Conservation (phyloP, 2,888 invertebrate species). For the Dolichomitus sp. region DNA sequence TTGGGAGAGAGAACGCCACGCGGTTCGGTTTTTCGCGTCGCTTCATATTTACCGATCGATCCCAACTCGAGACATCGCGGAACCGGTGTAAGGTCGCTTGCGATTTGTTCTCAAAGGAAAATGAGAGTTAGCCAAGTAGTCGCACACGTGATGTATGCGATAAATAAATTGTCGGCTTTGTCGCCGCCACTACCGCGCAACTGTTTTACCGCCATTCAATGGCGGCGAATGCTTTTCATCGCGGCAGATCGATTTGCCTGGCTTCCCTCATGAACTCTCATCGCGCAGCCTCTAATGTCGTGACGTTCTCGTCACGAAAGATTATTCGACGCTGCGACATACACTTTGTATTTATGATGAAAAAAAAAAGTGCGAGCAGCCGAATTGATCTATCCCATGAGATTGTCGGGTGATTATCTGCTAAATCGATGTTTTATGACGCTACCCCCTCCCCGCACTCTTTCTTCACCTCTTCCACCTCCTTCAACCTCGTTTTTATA, state of each 20-base stretch:
- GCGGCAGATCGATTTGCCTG: constrained; percentile 58
- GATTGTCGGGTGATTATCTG: constrained; percentile 1
- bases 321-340: not conserved
- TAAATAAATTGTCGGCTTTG: constrained; percentile 35
- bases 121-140: not conserved
- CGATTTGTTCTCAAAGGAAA: constrained; percentile 17
- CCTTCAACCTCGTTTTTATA: not conserved
- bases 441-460: not conserved
- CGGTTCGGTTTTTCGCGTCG: constrained; percentile 13
- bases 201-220: constrained; percentile 61
- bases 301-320: constrained; percentile 29
- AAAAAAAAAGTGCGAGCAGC: not conserved
- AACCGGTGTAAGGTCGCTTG: constrained; percentile 38
- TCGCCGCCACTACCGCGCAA: constrained; percentile 1
- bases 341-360: not conserved
- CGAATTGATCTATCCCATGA: not conserved
- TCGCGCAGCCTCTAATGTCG: not conserved
- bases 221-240: constrained; percentile 58
- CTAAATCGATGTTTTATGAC: constrained; percentile 24
- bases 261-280: constrained; percentile 9
- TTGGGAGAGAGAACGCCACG: constrained; percentile 9
- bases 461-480: not conserved
- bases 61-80: constrained; percentile 33
- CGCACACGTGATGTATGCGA: constrained; percentile 16
- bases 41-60: constrained; percentile 13